Percentiles rank a stretch among this genome's conserved stretches.
Conservation (phyloP, 1,140 invertebrate species). For the Vollenhovia emeryi region DNA sequence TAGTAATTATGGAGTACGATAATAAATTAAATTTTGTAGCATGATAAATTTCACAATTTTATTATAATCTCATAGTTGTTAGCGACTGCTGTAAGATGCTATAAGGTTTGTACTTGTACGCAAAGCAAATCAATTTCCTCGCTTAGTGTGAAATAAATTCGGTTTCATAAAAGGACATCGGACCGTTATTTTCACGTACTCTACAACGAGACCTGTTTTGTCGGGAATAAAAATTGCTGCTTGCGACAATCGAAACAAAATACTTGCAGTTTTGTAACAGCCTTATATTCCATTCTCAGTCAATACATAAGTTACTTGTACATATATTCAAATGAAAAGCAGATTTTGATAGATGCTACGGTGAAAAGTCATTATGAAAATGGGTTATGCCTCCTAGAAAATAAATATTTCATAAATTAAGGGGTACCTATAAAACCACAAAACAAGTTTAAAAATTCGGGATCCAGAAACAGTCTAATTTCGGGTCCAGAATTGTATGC, state of each 20-base stretch:
- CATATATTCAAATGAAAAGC: conserved; percentile 61
- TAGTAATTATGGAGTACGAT: conserved; percentile 30
- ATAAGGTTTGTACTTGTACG: conserved; percentile 45
- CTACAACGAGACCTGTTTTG: not conserved
- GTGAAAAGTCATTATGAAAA: conserved; percentile 28
- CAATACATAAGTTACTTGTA: conserved; percentile 72
- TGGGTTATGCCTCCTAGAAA: not conserved
- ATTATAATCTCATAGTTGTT: conserved; percentile 45
- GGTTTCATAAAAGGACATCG: conserved; percentile 3
- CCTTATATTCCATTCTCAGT: conserved; percentile 74
- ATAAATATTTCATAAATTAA: conserved; percentile 56
- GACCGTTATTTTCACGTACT: not conserved
- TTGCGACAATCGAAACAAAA: conserved; percentile 57
- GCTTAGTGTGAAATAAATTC: conserved; percentile 47
- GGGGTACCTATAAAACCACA: conserved; percentile 22
- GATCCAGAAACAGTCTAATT: not conserved
- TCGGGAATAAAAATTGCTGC: conserved; percentile 43
- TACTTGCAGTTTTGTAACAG: conserved; percentile 65
- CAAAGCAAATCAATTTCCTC: conserved; percentile 2
- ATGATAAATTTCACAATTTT: conserved; percentile 25
- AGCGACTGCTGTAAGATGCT: conserved; percentile 26
- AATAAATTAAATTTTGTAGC: conserved; percentile 51
- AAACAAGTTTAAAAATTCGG: conserved; percentile 34
- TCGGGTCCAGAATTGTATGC: not conserved
- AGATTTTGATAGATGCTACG: conserved; percentile 51